Base-by-base conservation (phyloP, 2,113 vertebrate genomes). In the Phyllopteryx taeniolatus region DNA sequence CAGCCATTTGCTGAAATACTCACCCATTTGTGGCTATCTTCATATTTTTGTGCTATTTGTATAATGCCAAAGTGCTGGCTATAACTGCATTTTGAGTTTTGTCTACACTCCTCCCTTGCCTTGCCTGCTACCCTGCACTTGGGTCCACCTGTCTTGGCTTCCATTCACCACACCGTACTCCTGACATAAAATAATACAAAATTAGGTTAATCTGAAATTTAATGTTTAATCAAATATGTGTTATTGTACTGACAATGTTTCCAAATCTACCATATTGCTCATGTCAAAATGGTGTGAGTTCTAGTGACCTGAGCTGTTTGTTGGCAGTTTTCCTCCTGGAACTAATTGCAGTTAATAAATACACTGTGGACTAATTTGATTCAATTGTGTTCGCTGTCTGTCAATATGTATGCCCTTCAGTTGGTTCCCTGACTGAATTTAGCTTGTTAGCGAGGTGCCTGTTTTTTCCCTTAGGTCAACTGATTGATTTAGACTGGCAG, bases 301-400 rank as follows among this genome's bases (percentile, higher is more conserved):
- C 59, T 66, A 4, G 53, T 8, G 74, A 79, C 76, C 73, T 74
- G 72, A 83, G 72, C 64, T 72, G 75, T 80, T 85, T 80, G 82
- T 79, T 76, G 73, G 77, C 79, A 83, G 76, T 78, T 79, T 84
- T 70, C 77, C 79, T 80, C 11, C 77, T 85, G 66, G 67, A 84
- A 81, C 76, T 89, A 90, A 91, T 89, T 86, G 82, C 81, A 80
- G 81, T 80, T 84, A 89, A 88, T 90, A 83, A 90, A 89, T 87
- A 88, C 83, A 85, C 85, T 68, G 75, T 68, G 78, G 88, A 84
- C 84, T 90, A 85, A 90, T 90, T 88, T 84, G 80, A 87, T 87
- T 89, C 86, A 88, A 85, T 89, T 90, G 88, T 88, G 83, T 83
- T 88, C 19, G 19, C 77, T 83, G 86, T 85, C 83, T 86, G 73